These are phyloP conservation scores for Helobdella robusta DNA, from an alignment of 2,888 invertebrate genomes.

Conservation along the genomic window DNA sequence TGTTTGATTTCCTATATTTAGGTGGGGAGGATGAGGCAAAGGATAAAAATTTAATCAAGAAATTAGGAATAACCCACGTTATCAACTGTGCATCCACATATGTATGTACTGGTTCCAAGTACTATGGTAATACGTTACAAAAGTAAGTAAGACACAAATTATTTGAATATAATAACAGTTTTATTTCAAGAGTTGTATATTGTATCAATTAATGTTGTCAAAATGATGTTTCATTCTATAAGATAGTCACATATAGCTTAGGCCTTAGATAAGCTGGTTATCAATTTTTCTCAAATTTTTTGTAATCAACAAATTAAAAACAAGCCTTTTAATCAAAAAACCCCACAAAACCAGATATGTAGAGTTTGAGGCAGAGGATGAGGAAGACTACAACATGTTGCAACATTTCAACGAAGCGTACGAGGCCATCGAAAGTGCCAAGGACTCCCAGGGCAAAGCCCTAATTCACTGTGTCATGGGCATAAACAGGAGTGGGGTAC, in stretches of 20 bases:
- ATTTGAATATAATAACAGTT: no score
- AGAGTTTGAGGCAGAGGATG: constrained; percentile 36
- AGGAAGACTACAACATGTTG: constrained; percentile 34
- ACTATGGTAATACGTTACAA: constrained; percentile 30
- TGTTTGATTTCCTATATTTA: constrained; percentile 33
- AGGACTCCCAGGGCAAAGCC: constrained; percentile 32
- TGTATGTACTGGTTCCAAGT: constrained; percentile 31
- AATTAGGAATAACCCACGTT: constrained; percentile 35
- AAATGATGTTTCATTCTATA: no score
- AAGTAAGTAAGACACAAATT: no score
- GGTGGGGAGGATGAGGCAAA: constrained; percentile 33
- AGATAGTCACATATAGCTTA: not conserved
- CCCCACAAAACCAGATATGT: no score
- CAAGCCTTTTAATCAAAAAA: no score
- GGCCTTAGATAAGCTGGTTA: not conserved
- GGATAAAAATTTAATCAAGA: constrained; percentile 28
- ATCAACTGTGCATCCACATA: constrained; percentile 35
- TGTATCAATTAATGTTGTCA: no score
- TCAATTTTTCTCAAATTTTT: not conserved
- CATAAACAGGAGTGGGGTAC: constrained; percentile 35
- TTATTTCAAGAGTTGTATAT: no score
- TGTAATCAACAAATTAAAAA: not conserved
- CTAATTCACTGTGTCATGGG: constrained; percentile 37
- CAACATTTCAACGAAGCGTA: constrained; percentile 35
- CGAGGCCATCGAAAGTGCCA: constrained; percentile 35